Evolutionary conservation across 2,888 invertebrate genomes (phyloP), one percentile per base, ranked within the genome.

Genomic region (Pelosia muscerda): DNA sequence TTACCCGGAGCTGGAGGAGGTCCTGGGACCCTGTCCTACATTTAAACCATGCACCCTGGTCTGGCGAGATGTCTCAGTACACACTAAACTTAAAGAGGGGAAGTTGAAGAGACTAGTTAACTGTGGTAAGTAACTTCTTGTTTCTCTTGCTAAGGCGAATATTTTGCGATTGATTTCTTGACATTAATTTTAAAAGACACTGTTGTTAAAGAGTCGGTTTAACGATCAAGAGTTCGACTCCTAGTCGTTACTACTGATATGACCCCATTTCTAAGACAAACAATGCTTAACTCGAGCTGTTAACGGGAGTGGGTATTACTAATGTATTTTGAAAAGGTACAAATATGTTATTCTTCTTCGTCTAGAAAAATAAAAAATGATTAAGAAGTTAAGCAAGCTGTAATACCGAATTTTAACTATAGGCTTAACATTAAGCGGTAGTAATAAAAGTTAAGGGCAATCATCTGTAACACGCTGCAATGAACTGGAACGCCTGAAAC

Each of bases 11-110:
- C 89, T 93, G 25, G 94, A 94, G 68, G 94, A 92, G 66, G 84
- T 91, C 2, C 73, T 95, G 96, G 96, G 96, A n/a, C 94, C 96
- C 31, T 90, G 78, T 86, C 96, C 86, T 89, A 95, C 88, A 95
- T 82, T 95, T 23, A 95, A 95, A 69, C 96, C 96, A 59, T 97
- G 97, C 62, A 98, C 97, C 0, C 91, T 98, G 38, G 97, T 97
- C 0, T 98, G 98, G 98, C 95, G 96, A 60, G 97, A 98, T 85
- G 90, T 98, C 0, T 96, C 96, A 54, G 97, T 98, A 1, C 97
- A 97, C 81, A 96, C 96, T 76, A 95, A 85, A 78, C 88, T 83
- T 68, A 93, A 86, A 82, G 90, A 79, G 71, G 95, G 87, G 73
- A 92, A 81, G 76, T 95, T 97, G 84, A 97, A 97, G 88, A 95